Evolutionary conservation across 1,140 invertebrate species (phyloP), one percentile per base, ranked within the genome.

Genomic region (Drosophila athabasca): DNA sequence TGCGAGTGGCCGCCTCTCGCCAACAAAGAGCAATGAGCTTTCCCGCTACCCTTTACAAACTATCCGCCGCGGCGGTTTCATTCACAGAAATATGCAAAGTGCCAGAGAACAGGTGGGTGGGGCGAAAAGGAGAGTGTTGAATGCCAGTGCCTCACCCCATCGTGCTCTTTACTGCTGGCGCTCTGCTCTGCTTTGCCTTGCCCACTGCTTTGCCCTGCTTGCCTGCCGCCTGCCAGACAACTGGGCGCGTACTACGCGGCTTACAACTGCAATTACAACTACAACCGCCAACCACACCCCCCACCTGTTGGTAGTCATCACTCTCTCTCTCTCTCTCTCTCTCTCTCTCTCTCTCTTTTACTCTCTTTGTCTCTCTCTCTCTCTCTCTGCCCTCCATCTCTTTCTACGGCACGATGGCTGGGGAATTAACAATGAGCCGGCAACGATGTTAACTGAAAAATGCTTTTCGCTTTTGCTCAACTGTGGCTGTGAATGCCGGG

Each of bases 361-460:
- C n/a, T n/a, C n/a, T n/a, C n/a, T n/a, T n/a, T n/a, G n/a, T n/a
- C n/a, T n/a, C n/a, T n/a, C 24, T 6, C 13, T 22, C 15, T 13
- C 17, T 50, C 43, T 46, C 45, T 22, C 17, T 44, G 57, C 29
- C n/a, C 39, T 58, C 11, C 35, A 39, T 39, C 22, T 6, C 39
- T 13, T 54, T 44, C 13, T 39, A 44, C 17, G 8, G n/a, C 39
- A 66, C 44, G 51, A 15, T 58, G 45, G 43, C 52, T 13, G 15
- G 52, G 59, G 59, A 74, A 79, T 75, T 71, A 76, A 83, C 80
- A 83, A 83, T 83, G 71, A 83, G 76, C 80, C 77, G 57, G 76
- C 76, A 79, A 84, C 76, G 79, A 70, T 82, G 80, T 84, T 83
- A 79, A 83, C 80, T 84, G 80, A 79, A 84, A 83, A 83, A 83